Base-by-base conservation (phyloP, 2,888 invertebrate species). In the Antheraea yamamai region DNA sequence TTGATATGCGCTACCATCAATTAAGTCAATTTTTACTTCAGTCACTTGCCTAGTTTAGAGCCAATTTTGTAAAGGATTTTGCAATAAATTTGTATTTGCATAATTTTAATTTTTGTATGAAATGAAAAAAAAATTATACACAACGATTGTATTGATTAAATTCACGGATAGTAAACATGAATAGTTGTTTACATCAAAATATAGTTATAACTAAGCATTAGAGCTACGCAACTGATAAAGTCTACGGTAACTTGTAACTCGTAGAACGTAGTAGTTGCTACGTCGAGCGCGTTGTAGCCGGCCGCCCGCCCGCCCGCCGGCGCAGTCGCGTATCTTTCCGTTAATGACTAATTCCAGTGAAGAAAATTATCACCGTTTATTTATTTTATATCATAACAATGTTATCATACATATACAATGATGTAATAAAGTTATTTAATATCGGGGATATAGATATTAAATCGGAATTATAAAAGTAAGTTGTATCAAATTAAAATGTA, bases 251-350 rank as follows among this genome's bases (percentile, higher is more conserved):
- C 61, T 72, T 61, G 82, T 83, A 82, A 82, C 76, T 76, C 87
- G 90, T 88, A 89, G 84, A 80, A 51, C 88, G 91, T 90, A 90
- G 91, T 89, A 89, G 90, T 89, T 78, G 87, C 91, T 91, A 92
- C 92, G 89, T 79, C 72, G 74, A 76, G 78, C 79, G 80, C 82
- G 83, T 74, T 86, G 89, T 88, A 86, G 89, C 77, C 83, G 83
- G 79, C 76, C 84, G 86, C 81, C 78, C 76, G 79, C 81, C 78
- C 76, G 79, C 75, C 75, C 77, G 64, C 70, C 30, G 75, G 73
- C 74, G 71, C 75, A 72, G 76, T 70, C 74, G 76, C 61, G 72
- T 68, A 61, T 68, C 75, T 75, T 73, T 35, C 72, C 76, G 72
- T 18, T 18, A 58, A 30, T 61, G 23, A 35, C 20, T 35, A 55